A percentile compares a stretch with the other conserved stretches of the same genome.
These are phyloP conservation scores for Ceriagrion tenellum DNA, from an alignment of 2,888 invertebrate species.

Conservation along the genomic window DNA sequence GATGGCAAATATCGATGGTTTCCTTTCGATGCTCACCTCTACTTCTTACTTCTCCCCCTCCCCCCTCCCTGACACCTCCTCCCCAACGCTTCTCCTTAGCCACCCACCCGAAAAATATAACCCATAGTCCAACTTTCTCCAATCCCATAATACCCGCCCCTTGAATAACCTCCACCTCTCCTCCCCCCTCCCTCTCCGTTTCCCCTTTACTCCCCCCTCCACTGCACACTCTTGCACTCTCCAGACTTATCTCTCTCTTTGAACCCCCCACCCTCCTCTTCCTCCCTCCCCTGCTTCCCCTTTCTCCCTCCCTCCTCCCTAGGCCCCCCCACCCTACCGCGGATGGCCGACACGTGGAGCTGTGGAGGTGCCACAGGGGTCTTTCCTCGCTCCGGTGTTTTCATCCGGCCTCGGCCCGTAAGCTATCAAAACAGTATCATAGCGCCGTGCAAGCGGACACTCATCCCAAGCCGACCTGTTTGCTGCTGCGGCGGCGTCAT, in stretches of 20 bases:
- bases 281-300: not conserved
- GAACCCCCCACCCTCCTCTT: slow-evolving; percentile 34
- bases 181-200: not conserved
- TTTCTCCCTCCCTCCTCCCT: not conserved
- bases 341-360: not conserved
- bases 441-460: slow-evolving; percentile 14
- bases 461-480: slow-evolving; percentile 11
- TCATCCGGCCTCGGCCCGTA: not conserved
- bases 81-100: not conserved
- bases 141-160: slow-evolving; percentile 48
- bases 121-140: slow-evolving; percentile 47
- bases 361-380: not conserved
- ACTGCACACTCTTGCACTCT: not conserved
- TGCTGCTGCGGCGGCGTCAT: slow-evolving; percentile 13
- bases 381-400: not conserved
- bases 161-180: not conserved
- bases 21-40: too few relatives aligned
- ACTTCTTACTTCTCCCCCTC: too few relatives aligned
- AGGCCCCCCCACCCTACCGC: not conserved
- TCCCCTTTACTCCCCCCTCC: not conserved
- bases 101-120: not conserved
- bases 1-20: too few relatives aligned
- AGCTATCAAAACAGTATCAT: slow-evolving; percentile 56
- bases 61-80: too few relatives aligned
- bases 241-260: slow-evolving; percentile 62